Base-by-base conservation (phyloP, 2,113 vertebrate genomes). In the Microtus ochrogaster region DNA sequence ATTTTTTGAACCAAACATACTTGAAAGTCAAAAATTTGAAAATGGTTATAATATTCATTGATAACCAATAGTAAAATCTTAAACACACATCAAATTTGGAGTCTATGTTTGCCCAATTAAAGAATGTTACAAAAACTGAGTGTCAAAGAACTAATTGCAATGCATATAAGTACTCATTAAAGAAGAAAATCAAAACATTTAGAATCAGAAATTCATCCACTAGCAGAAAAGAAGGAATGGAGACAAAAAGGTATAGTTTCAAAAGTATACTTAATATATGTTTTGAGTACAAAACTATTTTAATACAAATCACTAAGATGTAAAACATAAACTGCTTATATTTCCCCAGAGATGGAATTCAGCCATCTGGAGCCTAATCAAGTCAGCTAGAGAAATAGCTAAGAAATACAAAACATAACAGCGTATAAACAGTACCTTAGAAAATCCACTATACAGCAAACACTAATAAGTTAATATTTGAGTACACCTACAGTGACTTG, bases 1-100 rank as follows among this genome's bases (percentile, higher is more conserved):
- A 88, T 90, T 70, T 94, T 93, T 66, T 70, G 33, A 44, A 9
- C 14, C 52, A 91, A 9, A 70, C 36, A 66, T 91, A 91, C 47
- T 89, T 95, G n/a, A 83, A 92, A 36, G 28, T 65, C n/a, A 76
- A 95, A 85, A 76, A 21, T 89, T 90, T 61, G 95, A 92, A 92
- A 82, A 85, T 33, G 30, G 9, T 41, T 88, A 74, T 63, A 78
- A 63, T 30, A 22, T 90, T 2, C 26, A 84, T 77, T 7, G 70
- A 13, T 65, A 92, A 85, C 0, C 85, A 36, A 24, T 49, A 36
- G 6, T 8, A 94, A 63, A 91, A 90, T 52, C 93, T 79, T 92
- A 47, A 93, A 86, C 49, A 12, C 19, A 93, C 11, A 91, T 96
- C 41, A 86, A 94, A 90, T 1, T 24, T 85, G 24, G 36, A 84